Evolutionary conservation across 1,140 invertebrate genomes (phyloP), one percentile per base, ranked within the genome.

Genomic region (Drosophila persimilis): DNA sequence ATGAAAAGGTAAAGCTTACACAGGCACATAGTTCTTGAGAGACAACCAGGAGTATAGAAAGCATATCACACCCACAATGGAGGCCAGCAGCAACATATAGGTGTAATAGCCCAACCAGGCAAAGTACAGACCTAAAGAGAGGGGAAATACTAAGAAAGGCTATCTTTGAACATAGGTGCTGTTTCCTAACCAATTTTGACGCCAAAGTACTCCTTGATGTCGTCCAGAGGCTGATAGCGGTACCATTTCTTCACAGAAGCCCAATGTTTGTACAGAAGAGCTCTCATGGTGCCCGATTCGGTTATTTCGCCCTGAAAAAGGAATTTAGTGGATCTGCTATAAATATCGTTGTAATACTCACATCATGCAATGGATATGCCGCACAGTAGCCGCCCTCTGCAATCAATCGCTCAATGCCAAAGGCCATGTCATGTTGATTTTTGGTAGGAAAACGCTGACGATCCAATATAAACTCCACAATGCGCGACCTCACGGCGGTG

Each of bases 31-130:
- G 50, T 92, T 91, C 53, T 94, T 93, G 0, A 98, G 92, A 1
- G 96, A 97, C 13, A 94, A 90, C 46, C 95, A 93, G 13, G 97
- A 97, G 90, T 97, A 97, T 43, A 96, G 91, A 89, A 98, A 97
- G 78, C 96, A 97, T 4, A 95, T 91, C 1, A 97, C 80, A 2
- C 97, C 97, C 11, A 97, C 94, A 53, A 98, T 89, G 3, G 97
- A 95, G 2, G 97, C 96, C 3, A 96, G 94, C n/a, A 98, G 94
- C 58, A 99, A 91, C 95, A 98, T 97, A 48, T 96, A 95, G 0
- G 98, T 99, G 89, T 99, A 99, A 92, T 97, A 99, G 39, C 98
- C 98, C 17, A 99, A 92, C 98, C 98, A 99, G 5, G 98, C 97
- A 91, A 99, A 99, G 91, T 99, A 99, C 41, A 98, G 92, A 35